Conservation (phyloP, 2,888 invertebrate genomes). For the Mayetiola destructor region DNA sequence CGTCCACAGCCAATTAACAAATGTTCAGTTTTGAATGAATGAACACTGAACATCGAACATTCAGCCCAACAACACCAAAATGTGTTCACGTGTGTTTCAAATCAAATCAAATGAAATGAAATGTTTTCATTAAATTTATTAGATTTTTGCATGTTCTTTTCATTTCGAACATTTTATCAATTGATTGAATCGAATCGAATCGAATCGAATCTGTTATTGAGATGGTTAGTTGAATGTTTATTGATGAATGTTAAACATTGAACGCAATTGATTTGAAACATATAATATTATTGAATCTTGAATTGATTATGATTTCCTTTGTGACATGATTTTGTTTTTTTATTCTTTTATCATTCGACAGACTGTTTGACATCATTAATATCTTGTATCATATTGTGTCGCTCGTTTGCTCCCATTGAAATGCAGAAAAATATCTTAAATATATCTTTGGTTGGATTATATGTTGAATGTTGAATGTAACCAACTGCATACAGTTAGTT, state of each 20-base stretch:
- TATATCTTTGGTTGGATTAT: background rate
- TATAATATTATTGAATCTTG: too few species aligned
- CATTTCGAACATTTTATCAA: too few species aligned
- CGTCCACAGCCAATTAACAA: slow-evolving; percentile 9
- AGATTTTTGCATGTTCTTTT: background rate
- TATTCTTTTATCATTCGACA: too few species aligned
- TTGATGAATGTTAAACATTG: too few species aligned
- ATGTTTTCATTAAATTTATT: background rate
- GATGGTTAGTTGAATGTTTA: too few species aligned
- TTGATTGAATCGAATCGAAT: too few species aligned
- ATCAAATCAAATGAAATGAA: background rate
- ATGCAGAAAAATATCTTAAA: too few species aligned
- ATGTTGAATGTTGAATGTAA: background rate
- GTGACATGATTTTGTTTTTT: too few species aligned
- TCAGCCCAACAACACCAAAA: background rate
- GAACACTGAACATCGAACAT: background rate
- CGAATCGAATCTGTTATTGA: too few species aligned
- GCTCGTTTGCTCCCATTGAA: too few species aligned
- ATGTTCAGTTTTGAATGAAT: background rate
- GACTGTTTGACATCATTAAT: slow-evolving; percentile 8
- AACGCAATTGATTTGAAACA: too few species aligned
- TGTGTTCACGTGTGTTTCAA: background rate
- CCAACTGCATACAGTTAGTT: background rate
- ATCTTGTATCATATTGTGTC: background rate
- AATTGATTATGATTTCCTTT: too few species aligned